Evolutionary conservation across 2,888 invertebrate species (phyloP).

Genomic region (Drosophila meridionalis): DNA sequence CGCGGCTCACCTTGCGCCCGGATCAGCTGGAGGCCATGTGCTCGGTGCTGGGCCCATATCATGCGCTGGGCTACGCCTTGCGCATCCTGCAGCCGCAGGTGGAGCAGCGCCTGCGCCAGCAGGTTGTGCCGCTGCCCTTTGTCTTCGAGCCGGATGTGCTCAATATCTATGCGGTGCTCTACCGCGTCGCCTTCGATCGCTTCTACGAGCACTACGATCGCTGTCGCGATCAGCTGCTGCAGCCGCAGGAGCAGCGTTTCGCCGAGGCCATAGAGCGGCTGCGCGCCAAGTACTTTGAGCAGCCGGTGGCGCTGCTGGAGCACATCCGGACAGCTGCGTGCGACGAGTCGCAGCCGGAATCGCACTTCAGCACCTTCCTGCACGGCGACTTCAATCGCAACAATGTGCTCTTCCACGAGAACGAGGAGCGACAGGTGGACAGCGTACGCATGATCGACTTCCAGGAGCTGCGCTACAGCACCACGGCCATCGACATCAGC

Average conservation of each 20-base stretch:
- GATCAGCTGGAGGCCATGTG: conserved; percentile 80
- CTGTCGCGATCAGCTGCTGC: conserved; percentile 37
- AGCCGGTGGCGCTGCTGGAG: conserved; percentile 79
- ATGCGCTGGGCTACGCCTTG: conserved; percentile 81
- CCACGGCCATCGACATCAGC: conserved; percentile 81
- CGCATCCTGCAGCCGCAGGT: conserved; percentile 69
- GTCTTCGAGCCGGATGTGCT: conserved; percentile 51
- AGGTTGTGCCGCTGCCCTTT: conserved; percentile 76
- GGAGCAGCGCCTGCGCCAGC: conserved; percentile 67
- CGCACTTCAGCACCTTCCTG: conserved; percentile 76
- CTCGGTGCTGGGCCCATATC: conserved; percentile 77
- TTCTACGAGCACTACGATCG: conserved; percentile 82
- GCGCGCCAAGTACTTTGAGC: conserved; percentile 69
- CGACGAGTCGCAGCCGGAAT: conserved; percentile 60
- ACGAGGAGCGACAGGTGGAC: conserved; percentile 53
- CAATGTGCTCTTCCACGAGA: conserved; percentile 83
- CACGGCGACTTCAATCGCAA: conserved; percentile 85
- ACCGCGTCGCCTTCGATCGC: conserved; percentile 81
- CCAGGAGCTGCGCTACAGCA: conserved; percentile 83
- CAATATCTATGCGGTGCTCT: conserved; percentile 77
- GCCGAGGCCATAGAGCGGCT: conserved; percentile 63
- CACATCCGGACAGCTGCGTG: conserved; percentile 63
- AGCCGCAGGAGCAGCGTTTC: conserved; percentile 25
- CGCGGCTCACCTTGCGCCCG: conserved; percentile 73
- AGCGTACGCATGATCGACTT: conserved; percentile 83